A percentile compares a stretch with the other conserved stretches of the same genome.
These are phyloP conservation scores for Sogatella furcifera DNA, from an alignment of 1,140 invertebrate genomes.

Conservation along the genomic window DNA sequence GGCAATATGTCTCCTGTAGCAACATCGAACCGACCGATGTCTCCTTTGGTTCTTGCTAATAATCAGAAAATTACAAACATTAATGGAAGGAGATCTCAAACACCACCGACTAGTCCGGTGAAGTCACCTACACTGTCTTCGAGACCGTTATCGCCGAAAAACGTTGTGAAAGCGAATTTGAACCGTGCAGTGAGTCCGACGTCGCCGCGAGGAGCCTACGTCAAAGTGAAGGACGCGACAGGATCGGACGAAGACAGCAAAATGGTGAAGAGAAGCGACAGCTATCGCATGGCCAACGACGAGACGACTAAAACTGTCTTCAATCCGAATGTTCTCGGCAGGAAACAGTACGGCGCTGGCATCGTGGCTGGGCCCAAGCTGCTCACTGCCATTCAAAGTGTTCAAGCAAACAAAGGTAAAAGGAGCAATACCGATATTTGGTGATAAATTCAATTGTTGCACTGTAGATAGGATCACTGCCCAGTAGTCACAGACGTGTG, in stretches of 20 bases:
- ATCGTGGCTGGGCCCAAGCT: slow-evolving; percentile 23
- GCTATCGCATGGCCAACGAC: slow-evolving; percentile 69
- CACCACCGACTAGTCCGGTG: slow-evolving; percentile 11
- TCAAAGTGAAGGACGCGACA: slow-evolving; percentile 20
- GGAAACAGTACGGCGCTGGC: slow-evolving; percentile 21
- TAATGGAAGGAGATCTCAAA: neutral
- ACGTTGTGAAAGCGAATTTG: slow-evolving; percentile 18
- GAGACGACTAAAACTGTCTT: slow-evolving; percentile 18
- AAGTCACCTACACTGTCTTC: slow-evolving; percentile 9
- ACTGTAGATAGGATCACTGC: neutral
- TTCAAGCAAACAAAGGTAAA: slow-evolving; percentile 38
- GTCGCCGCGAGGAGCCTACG: slow-evolving; percentile 23
- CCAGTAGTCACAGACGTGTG: slow-evolving; percentile 6
- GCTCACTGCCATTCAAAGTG: slow-evolving; percentile 25
- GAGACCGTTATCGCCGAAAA: slow-evolving; percentile 18
- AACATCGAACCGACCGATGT: slow-evolving; percentile 8
- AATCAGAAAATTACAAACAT: neutral
- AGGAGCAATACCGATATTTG: slow-evolving; percentile 62
- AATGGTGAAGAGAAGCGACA: slow-evolving; percentile 65
- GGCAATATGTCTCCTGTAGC: neutral
- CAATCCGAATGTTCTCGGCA: slow-evolving; percentile 22
- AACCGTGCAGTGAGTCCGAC: slow-evolving; percentile 14
- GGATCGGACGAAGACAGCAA: slow-evolving; percentile 30
- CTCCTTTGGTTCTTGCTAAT: slow-evolving; percentile 17
- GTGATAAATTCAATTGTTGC: slow-evolving; percentile 34